phyloP scores from a whole-genome alignment of 2,113 vertebrate genomes.

The Siniperca chuatsi region DNA sequence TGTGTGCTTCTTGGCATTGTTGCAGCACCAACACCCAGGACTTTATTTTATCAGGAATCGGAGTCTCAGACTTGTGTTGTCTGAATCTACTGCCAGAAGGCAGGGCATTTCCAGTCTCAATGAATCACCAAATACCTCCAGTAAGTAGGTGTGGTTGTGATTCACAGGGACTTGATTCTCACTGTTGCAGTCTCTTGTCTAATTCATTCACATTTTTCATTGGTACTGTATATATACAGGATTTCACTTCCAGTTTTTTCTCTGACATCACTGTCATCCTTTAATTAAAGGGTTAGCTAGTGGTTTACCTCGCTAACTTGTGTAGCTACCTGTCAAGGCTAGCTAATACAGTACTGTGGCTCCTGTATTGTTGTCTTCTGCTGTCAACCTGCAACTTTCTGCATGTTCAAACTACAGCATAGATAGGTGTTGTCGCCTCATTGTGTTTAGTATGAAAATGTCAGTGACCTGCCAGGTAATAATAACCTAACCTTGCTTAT shows the following conservation, averaged over 20 bases:
- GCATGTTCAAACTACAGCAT: neutral
- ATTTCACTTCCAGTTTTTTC: slow-evolving; percentile 22
- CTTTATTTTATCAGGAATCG: slow-evolving; percentile 30
- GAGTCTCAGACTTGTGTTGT: slow-evolving; percentile 49
- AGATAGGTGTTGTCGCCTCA: neutral
- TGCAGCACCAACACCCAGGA: slow-evolving; percentile 18
- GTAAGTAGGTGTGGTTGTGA: slow-evolving; percentile 66
- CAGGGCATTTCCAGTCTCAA: slow-evolving; percentile 68
- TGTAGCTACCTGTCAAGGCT: slow-evolving; percentile 10
- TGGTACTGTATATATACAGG: neutral
- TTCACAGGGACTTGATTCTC: slow-evolving; percentile 44
- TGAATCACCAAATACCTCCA: slow-evolving; percentile 73
- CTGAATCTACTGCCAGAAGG: slow-evolving; percentile 63
- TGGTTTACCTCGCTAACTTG: slow-evolving; percentile 1
- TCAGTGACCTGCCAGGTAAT: neutral
- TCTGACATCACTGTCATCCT: slow-evolving; percentile 9
- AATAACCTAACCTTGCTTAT: neutral
- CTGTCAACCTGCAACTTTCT: neutral
- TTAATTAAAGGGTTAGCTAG: neutral
- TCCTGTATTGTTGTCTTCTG: slow-evolving; percentile 3
- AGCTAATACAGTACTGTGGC: neutral
- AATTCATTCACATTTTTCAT: slow-evolving; percentile 39
- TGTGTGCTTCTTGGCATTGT: neutral
- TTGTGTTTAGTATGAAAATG: neutral
- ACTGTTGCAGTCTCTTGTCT: slow-evolving; percentile 27